Evolutionary conservation across 1,140 invertebrate species (phyloP).

Genomic region (Thaumetopoea pityocampa): DNA sequence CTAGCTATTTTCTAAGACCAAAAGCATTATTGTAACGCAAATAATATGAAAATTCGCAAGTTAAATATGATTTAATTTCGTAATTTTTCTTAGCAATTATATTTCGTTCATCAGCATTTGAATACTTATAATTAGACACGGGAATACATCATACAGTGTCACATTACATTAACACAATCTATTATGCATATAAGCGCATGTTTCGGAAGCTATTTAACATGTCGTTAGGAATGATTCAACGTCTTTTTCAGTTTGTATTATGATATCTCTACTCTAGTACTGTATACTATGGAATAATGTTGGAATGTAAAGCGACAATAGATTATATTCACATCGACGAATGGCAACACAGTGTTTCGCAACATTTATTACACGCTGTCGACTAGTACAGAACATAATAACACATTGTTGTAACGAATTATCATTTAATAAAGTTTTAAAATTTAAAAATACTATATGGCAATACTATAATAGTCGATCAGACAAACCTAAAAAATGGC

Average conservation of each 20-base stretch:
- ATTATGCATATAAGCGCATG: conserved; percentile 62
- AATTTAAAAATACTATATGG: too few species aligned
- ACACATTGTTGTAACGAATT: background rate
- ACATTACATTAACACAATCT: conserved; percentile 42
- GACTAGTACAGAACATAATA: conserved; percentile 7
- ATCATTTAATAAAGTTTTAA: conserved; percentile 5
- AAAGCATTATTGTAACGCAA: background rate
- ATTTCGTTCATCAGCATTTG: conserved; percentile 70
- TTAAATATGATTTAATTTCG: conserved; percentile 75
- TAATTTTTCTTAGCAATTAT: conserved; percentile 73
- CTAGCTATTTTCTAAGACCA: background rate
- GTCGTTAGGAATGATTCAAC: conserved; percentile 60
- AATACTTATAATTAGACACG: conserved; percentile 66
- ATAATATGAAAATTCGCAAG: conserved; percentile 33
- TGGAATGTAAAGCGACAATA: conserved; percentile 44
- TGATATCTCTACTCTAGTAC: too few species aligned
- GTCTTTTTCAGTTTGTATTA: conserved; percentile 40
- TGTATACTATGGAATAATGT: conserved; percentile 33
- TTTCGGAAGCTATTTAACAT: conserved; percentile 38
- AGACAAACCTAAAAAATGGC: too few species aligned
- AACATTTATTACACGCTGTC: conserved; percentile 5
- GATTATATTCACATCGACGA: conserved; percentile 30
- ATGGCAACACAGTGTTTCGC: conserved; percentile 27
- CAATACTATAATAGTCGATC: too few species aligned
- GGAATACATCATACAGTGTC: conserved; percentile 56